Conservation (phyloP, 2,888 invertebrate species). For the Rugalucina vietnamica region DNA sequence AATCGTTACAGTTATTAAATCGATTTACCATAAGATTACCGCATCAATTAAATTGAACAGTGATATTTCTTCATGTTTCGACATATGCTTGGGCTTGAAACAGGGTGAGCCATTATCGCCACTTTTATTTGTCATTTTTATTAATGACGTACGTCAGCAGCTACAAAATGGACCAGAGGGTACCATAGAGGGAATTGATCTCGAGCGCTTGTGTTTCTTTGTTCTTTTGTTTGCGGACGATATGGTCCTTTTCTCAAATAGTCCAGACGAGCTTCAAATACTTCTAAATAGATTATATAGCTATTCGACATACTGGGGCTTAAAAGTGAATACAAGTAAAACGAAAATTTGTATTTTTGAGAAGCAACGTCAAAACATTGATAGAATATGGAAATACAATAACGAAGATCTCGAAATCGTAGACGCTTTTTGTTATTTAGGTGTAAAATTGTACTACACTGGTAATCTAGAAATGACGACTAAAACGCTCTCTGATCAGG, state of each 20-base stretch:
- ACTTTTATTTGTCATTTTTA: neutral
- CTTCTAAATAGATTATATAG: neutral
- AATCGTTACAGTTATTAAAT: slow-evolving; percentile 1
- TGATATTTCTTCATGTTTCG: neutral
- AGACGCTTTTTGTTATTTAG: neutral
- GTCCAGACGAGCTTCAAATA: neutral
- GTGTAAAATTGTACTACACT: neutral
- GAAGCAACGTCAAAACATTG: neutral
- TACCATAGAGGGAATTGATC: neutral
- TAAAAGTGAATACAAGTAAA: neutral
- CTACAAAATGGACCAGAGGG: neutral
- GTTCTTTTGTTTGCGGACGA: neutral
- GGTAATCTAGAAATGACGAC: neutral
- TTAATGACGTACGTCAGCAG: neutral
- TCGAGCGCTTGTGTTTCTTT: neutral
- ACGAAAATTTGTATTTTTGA: neutral
- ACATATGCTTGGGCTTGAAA: neutral
- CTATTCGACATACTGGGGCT: neutral
- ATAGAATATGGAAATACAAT: neutral
- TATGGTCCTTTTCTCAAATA: neutral
- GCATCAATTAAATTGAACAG: neutral
- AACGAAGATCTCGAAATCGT: neutral
- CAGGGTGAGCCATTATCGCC: slow-evolving; percentile 3
- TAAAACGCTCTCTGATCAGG: neutral
- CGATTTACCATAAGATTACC: neutral